These are phyloP conservation scores for Eurosta solidaginis DNA, from an alignment of 1,140 invertebrate species.

Conservation along the genomic window DNA sequence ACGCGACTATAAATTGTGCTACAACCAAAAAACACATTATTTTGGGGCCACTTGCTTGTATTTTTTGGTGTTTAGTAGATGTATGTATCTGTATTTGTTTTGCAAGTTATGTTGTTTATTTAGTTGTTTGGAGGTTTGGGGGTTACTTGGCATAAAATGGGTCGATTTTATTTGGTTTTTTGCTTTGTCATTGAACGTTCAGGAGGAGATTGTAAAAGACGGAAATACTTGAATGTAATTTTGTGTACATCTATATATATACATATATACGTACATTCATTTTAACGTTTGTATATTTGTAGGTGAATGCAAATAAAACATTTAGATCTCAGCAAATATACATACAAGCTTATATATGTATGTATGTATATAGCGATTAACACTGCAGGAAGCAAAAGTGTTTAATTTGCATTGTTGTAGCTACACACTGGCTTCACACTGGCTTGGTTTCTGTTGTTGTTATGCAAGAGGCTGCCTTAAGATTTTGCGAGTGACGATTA, in stretches of 20 bases:
- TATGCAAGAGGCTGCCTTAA: not conserved
- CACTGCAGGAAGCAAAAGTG: slow-evolving; percentile 14
- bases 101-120: too few relatives aligned
- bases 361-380: not conserved
- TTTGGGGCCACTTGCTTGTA: not conserved
- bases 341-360: not conserved
- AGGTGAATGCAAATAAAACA: too few relatives aligned
- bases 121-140: not conserved
- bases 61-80: not conserved
- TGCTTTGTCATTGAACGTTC: not conserved
- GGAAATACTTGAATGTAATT: not conserved
- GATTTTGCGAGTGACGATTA: not conserved
- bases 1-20: not conserved
- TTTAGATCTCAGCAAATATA: too few relatives aligned
- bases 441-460: not conserved
- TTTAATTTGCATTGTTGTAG: slow-evolving; percentile 17
- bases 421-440: too few relatives aligned
- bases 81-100: not conserved
- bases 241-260: too few relatives aligned
- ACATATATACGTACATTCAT: not conserved
- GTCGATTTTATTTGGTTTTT: not conserved
- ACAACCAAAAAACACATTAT: not conserved
- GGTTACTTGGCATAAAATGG: not conserved
- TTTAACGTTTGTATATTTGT: too few relatives aligned
- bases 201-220: not conserved